Evolutionary conservation across 2,888 invertebrate genomes (phyloP).

Genomic region (Dysmachus trigonus): DNA sequence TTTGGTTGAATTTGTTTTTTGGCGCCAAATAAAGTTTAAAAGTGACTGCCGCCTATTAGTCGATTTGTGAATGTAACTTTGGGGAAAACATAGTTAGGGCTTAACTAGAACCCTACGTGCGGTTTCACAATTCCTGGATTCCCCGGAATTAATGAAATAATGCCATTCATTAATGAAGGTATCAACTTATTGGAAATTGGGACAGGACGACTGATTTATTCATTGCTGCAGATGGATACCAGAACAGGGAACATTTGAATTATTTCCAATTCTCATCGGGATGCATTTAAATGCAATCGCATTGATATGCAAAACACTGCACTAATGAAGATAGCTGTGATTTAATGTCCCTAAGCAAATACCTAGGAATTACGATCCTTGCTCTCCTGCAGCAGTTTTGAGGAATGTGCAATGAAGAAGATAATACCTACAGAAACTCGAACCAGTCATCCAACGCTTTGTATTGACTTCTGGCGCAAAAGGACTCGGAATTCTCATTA

Average conservation of each 20-base stretch:
- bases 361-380: background rate
- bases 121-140: background rate
- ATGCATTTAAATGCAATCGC: background rate
- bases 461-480: background rate
- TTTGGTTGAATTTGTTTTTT: background rate
- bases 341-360: background rate
- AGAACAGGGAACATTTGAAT: background rate
- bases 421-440: background rate
- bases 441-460: background rate
- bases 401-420: background rate
- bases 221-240: background rate
- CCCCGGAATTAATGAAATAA: background rate
- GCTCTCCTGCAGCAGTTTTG: background rate
- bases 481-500: no score
- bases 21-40: background rate
- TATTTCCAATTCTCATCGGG: background rate
- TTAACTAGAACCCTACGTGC: background rate
- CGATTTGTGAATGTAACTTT: background rate
- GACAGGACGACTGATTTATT: background rate
- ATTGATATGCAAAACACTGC: background rate
- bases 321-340: background rate
- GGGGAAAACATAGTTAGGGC: background rate
- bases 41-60: background rate
- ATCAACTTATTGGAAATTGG: background rate
- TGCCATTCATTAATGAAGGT: background rate